Conservation (phyloP, 2,888 invertebrate genomes). For the Strigamia crassipes region DNA sequence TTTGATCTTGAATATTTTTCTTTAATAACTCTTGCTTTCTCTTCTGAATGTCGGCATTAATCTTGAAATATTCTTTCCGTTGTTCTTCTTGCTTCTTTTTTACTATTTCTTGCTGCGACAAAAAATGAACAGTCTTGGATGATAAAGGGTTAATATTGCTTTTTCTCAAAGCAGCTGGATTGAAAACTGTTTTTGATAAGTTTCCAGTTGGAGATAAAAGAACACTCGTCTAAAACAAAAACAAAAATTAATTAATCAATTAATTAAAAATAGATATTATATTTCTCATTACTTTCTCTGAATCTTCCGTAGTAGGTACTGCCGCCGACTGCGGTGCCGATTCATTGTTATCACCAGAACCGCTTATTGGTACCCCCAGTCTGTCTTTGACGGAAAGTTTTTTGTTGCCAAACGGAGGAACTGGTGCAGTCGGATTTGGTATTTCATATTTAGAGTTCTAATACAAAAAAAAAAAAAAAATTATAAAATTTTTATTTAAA, state of each 20-base stretch:
- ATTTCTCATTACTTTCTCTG: slow-evolving; percentile 51
- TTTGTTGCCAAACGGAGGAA: slow-evolving; percentile 33
- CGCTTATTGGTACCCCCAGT: slow-evolving; percentile 57
- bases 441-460: slow-evolving; percentile 43
- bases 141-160: slow-evolving; percentile 49
- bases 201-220: slow-evolving; percentile 57
- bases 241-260: neutral
- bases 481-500: neutral
- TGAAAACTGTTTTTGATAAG: slow-evolving; percentile 63
- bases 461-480: neutral
- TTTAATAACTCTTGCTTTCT: slow-evolving; percentile 84
- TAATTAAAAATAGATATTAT: neutral
- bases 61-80: slow-evolving; percentile 73
- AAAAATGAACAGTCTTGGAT: slow-evolving; percentile 58
- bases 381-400: slow-evolving; percentile 63
- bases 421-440: neutral
- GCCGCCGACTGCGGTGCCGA: slow-evolving; percentile 48
- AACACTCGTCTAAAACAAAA: slow-evolving; percentile 50
- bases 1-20: slow-evolving; percentile 86
- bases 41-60: slow-evolving; percentile 79
- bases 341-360: slow-evolving; percentile 31
- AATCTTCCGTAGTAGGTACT: slow-evolving; percentile 45
- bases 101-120: slow-evolving; percentile 69
- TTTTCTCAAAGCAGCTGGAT: slow-evolving; percentile 58
- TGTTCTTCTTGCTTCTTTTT: slow-evolving; percentile 77